phyloP scores from a whole-genome alignment of 2,113 vertebrate species.

The Helogale parvula region DNA sequence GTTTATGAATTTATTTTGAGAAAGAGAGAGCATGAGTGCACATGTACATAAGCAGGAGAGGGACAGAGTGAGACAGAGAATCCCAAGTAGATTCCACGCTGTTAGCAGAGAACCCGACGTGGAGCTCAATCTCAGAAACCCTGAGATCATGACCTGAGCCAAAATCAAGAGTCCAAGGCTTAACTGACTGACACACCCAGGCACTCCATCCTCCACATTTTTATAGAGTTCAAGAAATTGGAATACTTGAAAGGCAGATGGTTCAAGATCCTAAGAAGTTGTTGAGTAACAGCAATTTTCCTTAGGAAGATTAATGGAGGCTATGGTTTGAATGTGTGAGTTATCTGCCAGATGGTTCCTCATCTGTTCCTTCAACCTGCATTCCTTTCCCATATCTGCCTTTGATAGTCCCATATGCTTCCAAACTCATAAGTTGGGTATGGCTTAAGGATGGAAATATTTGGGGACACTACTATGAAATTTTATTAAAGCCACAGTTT shows the following conservation, averaged over 20 bases:
- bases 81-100: too few relatives aligned
- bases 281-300: not conserved
- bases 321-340: not conserved
- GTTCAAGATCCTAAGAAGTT: not conserved
- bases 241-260: not conserved
- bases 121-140: too few relatives aligned
- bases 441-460: not conserved
- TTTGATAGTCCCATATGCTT: not conserved
- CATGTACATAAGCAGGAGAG: too few relatives aligned
- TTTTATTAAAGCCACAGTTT: not conserved
- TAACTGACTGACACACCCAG: too few relatives aligned
- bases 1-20: too few relatives aligned
- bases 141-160: too few relatives aligned
- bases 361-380: not conserved
- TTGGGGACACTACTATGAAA: not conserved
- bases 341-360: not conserved
- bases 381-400: not conserved
- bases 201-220: not conserved
- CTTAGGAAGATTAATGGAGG: not conserved
- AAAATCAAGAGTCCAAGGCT: too few relatives aligned
- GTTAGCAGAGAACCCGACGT: too few relatives aligned
- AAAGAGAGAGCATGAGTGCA: too few relatives aligned
- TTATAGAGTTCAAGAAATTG: slow-evolving; percentile 4
- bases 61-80: too few relatives aligned
- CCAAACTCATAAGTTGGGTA: not conserved